Evolutionary conservation across 2,113 vertebrate genomes (phyloP).

Genomic region (Uropsilus gracilis): DNA sequence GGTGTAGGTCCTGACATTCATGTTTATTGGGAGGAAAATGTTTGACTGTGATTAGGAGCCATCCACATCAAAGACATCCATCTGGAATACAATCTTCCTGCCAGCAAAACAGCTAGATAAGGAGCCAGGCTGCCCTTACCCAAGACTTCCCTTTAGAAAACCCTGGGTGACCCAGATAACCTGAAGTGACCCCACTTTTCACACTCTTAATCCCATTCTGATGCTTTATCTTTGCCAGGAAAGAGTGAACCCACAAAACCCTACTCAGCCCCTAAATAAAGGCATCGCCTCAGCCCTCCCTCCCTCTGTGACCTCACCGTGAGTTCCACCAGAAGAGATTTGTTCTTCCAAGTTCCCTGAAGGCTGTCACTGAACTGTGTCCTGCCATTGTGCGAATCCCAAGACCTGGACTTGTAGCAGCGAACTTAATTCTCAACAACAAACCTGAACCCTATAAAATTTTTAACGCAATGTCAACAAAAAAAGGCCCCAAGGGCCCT

Average conservation of each 20-base stretch:
- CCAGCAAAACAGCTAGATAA: not conserved
- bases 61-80: not conserved
- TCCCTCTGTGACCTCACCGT: accelerated
- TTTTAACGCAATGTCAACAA: no score
- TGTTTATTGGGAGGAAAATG: not conserved
- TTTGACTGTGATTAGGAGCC: not conserved
- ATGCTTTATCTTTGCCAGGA: not conserved
- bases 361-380: no score
- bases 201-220: not conserved
- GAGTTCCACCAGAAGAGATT: not conserved
- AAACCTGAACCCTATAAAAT: no score
- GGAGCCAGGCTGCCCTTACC: not conserved
- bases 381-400: not conserved
- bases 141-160: not conserved
- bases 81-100: no score
- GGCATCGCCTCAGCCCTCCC: not conserved
- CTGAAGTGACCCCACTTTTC: not conserved
- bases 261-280: not conserved
- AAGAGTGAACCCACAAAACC: not conserved
- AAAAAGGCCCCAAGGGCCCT: not conserved
- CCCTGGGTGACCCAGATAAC: not conserved
- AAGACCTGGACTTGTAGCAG: not conserved
- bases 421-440: no score
- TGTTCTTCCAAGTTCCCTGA: not conserved
- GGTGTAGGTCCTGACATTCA: no score